Evolutionary conservation across 2,888 invertebrate genomes (phyloP).

Genomic region (Halictus ligatus): DNA sequence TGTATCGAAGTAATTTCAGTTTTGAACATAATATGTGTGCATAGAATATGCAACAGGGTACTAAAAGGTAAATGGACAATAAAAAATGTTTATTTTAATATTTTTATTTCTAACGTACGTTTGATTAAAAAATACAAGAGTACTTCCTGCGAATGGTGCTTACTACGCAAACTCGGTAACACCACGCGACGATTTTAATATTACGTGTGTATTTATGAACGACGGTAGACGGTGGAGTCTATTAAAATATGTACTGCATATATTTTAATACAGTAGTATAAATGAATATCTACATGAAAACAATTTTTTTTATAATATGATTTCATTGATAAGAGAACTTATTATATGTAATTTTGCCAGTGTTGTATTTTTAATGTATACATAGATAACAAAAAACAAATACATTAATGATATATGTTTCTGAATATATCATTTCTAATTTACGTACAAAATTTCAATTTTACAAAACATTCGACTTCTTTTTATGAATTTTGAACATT

Average conservation of each 20-base stretch:
- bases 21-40: neutral
- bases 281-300: neutral
- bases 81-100: neutral
- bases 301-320: neutral
- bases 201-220: neutral
- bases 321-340: neutral
- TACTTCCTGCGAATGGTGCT: constrained; percentile 23
- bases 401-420: neutral
- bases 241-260: neutral
- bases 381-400: neutral
- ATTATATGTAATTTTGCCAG: neutral
- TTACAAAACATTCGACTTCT: neutral
- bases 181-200: constrained; percentile 29
- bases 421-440: no score
- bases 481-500: neutral
- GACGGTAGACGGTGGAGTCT: neutral
- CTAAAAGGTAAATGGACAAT: neutral
- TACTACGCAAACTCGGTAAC: constrained; percentile 16
- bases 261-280: neutral
- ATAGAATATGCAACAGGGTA: neutral
- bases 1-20: neutral
- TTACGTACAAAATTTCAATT: neutral
- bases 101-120: constrained; percentile 4
- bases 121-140: constrained; percentile 9
- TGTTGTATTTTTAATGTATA: neutral